Conservation (phyloP, 2,113 vertebrate species). For the Ondatra zibethicus region DNA sequence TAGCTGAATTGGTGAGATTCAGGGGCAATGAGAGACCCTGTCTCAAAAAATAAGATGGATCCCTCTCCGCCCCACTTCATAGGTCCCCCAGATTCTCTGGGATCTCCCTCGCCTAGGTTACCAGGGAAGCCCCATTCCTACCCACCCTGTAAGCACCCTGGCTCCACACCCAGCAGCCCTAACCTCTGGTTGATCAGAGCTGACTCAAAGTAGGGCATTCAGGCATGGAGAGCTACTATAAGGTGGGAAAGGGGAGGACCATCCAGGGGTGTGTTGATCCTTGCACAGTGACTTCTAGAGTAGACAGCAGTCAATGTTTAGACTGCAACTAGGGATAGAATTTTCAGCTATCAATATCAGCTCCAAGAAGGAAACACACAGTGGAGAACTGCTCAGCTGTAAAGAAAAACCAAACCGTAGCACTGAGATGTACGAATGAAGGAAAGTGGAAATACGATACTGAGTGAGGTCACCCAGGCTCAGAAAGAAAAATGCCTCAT, state of each 20-base stretch:
- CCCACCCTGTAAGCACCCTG: background rate
- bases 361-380: background rate
- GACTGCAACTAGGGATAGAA: background rate
- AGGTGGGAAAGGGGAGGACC: background rate
- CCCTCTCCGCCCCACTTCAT: background rate
- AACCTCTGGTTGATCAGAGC: background rate
- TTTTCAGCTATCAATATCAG: background rate
- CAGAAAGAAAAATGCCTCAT: background rate
- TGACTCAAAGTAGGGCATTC: background rate
- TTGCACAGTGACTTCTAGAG: background rate
- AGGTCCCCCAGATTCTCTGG: background rate
- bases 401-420: background rate
- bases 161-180: background rate
- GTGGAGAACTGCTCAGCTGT: background rate
- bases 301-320: background rate
- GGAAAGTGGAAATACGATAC: no score
- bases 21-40: background rate
- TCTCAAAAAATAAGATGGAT: background rate
- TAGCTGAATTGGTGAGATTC: background rate
- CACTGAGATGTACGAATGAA: background rate
- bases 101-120: background rate
- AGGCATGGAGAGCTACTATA: no score
- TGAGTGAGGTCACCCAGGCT: background rate
- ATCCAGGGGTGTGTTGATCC: background rate
- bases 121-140: background rate